A percentile compares a stretch with the other conserved stretches of the same genome.
These are phyloP conservation scores for Phenacoccus solenopsis DNA, from an alignment of 1,140 invertebrate species.

Conservation along the genomic window DNA sequence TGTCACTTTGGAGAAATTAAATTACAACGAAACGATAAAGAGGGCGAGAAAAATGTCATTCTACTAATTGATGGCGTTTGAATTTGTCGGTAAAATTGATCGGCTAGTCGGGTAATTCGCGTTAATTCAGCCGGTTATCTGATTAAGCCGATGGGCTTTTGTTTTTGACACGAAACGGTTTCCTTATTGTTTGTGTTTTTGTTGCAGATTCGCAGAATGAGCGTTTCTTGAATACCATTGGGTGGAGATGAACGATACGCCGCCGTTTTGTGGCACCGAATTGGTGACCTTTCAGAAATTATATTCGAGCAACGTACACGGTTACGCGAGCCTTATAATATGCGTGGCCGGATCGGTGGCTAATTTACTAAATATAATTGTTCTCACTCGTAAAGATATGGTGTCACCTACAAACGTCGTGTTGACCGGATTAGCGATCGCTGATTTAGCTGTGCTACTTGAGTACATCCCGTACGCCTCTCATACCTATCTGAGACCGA, in stretches of 20 bases:
- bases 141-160: too few species aligned
- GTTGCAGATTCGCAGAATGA: not conserved
- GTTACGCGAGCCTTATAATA: slow-evolving; percentile 59
- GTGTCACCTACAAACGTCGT: slow-evolving; percentile 81
- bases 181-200: not conserved
- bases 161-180: not conserved
- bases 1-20: too few species aligned
- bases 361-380: slow-evolving; percentile 88
- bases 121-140: too few species aligned
- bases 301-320: slow-evolving; percentile 44
- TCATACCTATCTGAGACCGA: slow-evolving; percentile 55
- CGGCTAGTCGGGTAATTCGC: too few species aligned
- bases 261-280: slow-evolving; percentile 34
- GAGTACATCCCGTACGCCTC: slow-evolving; percentile 83
- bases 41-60: too few species aligned
- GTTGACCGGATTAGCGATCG: slow-evolving; percentile 75
- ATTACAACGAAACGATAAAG: too few species aligned
- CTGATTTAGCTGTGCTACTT: slow-evolving; percentile 83
- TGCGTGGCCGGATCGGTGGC: slow-evolving; percentile 85
- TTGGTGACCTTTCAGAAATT: slow-evolving; percentile 35
- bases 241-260: slow-evolving; percentile 21
- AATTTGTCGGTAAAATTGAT: too few species aligned
- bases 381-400: slow-evolving; percentile 82
- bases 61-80: too few species aligned
- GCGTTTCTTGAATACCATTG: not conserved